Evolutionary conservation across 2,797 vertebrate species (phyloP), one percentile per base, ranked within the genome.

Genomic region (Muraenolepis orangiensis): DNA sequence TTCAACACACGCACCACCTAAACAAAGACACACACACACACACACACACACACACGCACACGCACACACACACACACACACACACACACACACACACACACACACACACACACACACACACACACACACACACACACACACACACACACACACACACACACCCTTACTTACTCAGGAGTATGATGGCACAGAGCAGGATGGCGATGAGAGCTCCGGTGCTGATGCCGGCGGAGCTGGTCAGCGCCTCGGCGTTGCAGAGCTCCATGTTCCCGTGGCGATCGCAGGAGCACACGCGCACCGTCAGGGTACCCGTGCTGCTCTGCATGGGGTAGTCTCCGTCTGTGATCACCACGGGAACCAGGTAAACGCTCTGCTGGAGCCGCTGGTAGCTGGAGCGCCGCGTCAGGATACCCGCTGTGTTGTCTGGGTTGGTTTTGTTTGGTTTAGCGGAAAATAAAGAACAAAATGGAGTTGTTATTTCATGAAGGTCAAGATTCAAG

Each of bases 281-380:
- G 70, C 97, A 98, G 74, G 95, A 95, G 79, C 97, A 98, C 71
- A 99, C 97, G 46, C 94, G 92, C 86, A 99, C 95, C 1, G 95
- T 96, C 81, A 99, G 95, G 0, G 96, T 98, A 81, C 95, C 95
- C 0, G 97, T 99, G 90, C 96, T 98, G 91, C 95, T 99, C 90
- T 96, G 96, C 84, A 95, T 90, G 66, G 97, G 97, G 81, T 94
- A 93, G 74, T 95, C 95, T 0, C 95, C 93, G 23, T 99, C 97
- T 0, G 95, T 93, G 89, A 99, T 97, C 79, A 97, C 92, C 90
- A 99, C 95, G 0, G 95, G 93, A 77, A 99, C 91, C 80, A 95
- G 88, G 84, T 97, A 95, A 70, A 90, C 84, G 70, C 91, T 97
- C 88, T 95, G 95, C 86, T 96, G 95, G 0, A 95, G 93, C 71